Base-by-base conservation (phyloP, 2,888 invertebrate species). In the Nesidiocoris tenuis region DNA sequence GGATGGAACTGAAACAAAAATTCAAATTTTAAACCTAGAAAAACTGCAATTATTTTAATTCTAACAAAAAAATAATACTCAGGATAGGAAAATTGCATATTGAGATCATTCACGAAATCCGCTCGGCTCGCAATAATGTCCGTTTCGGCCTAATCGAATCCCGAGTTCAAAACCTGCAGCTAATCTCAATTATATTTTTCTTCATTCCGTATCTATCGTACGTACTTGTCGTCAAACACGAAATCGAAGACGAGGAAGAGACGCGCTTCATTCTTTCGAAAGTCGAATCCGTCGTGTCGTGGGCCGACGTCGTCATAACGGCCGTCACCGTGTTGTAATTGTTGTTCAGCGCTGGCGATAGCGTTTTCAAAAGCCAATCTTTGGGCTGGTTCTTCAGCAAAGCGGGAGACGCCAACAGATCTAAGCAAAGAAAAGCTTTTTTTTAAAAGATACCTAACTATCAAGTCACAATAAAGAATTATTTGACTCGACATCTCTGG, bases 211-310 rank as follows among this genome's bases (percentile, higher is more conserved):
- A n/a, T n/a, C n/a, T n/a, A n/a, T n/a, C 39, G 12, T 85, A 86
- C 86, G 82, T 88, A 83, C 80, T 87, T 89, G 79, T 89, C 88
- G 74, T 67, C 16, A 68, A 61, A 17, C 59, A 56, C 1, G 67
- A 56, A 3, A 92, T 89, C 3, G 90, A 90, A 24, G 90, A 90
- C 56, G 89, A 90, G 1, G 91, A 91, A 0, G 89, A 88, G 1
- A 90, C 90, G 54, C 90, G 85, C 79, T 89, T 88, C 80, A 91
- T 72, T 56, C 71, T 63, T 3, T 78, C 77, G 12, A 74, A 67
- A 17, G 76, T 2, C 19, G 66, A 54, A 23, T 78, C 78, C 22
- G 66, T 71, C 1, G 39, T 72, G 24, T 77, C 76, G 18, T 67
- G 67, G 5, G 66, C n/a, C n/a, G 54, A 19, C 23, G 25, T 39